Conservation (phyloP, 2,888 invertebrate species). For the Dolichomitus sp. region DNA sequence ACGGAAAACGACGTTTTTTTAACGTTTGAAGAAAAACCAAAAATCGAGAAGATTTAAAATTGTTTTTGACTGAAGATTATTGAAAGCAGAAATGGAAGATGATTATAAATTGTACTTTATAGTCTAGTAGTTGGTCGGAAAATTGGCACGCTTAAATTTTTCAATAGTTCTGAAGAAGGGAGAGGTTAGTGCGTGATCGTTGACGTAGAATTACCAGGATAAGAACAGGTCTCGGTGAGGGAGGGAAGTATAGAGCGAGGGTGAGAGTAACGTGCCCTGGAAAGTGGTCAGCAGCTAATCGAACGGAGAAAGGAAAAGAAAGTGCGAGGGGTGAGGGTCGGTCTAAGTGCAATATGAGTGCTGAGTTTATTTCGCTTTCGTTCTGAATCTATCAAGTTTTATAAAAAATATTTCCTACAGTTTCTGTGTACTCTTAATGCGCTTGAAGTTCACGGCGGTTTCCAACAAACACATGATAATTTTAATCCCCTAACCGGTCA, state of each 20-base stretch:
- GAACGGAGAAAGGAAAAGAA: neutral
- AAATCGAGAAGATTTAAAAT: neutral
- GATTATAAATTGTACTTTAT: too few species aligned
- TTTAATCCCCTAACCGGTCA: too few species aligned
- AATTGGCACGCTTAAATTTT: neutral
- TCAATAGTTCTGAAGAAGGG: neutral
- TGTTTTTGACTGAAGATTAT: neutral
- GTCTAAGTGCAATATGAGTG: neutral
- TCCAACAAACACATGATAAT: too few species aligned
- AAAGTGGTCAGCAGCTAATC: slow-evolving; percentile 1
- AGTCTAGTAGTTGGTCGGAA: neutral
- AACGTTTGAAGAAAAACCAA: neutral
- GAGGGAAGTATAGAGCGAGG: slow-evolving; percentile 39
- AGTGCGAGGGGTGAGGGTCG: neutral
- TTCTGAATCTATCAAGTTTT: neutral
- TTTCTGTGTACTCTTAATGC: too few species aligned
- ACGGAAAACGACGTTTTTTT: neutral
- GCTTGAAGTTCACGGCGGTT: too few species aligned
- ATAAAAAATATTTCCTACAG: too few species aligned
- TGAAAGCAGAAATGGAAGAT: too few species aligned
- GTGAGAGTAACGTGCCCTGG: neutral
- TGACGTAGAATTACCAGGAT: slow-evolving; percentile 45
- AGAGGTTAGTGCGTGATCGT: slow-evolving; percentile 54
- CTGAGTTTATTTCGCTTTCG: neutral
- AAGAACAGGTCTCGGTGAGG: slow-evolving; percentile 7